Evolutionary conservation across 2,888 invertebrate genomes (phyloP).

Genomic region (Nycteola revayana): DNA sequence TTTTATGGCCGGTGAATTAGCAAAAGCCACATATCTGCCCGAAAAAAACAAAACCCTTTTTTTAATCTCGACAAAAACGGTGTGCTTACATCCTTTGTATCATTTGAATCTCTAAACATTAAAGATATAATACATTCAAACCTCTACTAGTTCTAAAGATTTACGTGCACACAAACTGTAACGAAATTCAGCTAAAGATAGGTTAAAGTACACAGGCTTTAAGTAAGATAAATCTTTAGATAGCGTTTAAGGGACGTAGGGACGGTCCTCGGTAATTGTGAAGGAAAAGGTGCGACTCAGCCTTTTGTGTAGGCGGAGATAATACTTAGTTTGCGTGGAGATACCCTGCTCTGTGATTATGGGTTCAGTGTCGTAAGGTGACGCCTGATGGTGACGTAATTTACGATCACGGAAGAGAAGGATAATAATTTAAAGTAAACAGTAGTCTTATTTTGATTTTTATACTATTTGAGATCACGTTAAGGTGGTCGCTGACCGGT

Average conservation of each 20-base stretch:
- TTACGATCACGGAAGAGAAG: too few species aligned
- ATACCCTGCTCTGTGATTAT: constrained; percentile 7
- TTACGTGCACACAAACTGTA: constrained; percentile 10
- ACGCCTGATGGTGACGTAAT: constrained; percentile 2
- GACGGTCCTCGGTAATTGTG: constrained; percentile 17
- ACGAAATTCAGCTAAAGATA: constrained; percentile 20
- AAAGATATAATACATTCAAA: not conserved
- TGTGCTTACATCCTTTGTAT: too few species aligned
- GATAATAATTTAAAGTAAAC: too few species aligned
- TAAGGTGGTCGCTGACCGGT: too few species aligned
- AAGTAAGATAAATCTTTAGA: constrained; percentile 21
- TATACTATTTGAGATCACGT: too few species aligned
- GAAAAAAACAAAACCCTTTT: too few species aligned
- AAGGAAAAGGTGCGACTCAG: constrained; percentile 13
- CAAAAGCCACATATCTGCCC: too few species aligned
- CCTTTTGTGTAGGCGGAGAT: constrained; percentile 19
- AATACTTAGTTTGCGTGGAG: constrained; percentile 9
- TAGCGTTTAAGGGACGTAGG: constrained; percentile 19
- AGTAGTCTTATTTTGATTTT: too few species aligned
- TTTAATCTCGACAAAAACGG: too few species aligned
- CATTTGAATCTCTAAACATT: too few species aligned
- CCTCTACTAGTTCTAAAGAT: constrained; percentile 6
- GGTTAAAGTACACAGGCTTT: constrained; percentile 14
- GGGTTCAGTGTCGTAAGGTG: constrained; percentile 3
- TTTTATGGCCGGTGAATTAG: too few species aligned